phyloP scores from a whole-genome alignment of 2,113 vertebrate genomes.

The Salvelinus alpinus region DNA sequence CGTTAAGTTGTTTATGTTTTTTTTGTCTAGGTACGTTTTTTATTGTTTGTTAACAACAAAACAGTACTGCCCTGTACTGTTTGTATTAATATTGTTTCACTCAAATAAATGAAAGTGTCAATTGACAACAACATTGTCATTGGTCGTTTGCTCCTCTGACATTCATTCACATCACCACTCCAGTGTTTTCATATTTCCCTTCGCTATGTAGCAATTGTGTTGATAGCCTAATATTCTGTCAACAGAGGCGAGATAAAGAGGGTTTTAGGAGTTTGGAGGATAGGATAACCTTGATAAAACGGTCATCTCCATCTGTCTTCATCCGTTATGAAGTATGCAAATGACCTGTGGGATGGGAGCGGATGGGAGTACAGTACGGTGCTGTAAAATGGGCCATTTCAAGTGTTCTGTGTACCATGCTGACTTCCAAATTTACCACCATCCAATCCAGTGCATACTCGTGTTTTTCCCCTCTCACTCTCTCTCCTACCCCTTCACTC shows the following conservation, averaged over 20 bases:
- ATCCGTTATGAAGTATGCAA: constrained; percentile 91
- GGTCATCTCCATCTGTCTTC: constrained; percentile 90
- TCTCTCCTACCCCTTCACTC: constrained; percentile 9
- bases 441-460: constrained; percentile 27
- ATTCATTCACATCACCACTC: constrained; percentile 37
- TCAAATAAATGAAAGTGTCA: constrained; percentile 24
- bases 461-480: constrained; percentile 30
- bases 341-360: constrained; percentile 78
- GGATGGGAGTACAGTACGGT: constrained; percentile 75
- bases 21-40: no score
- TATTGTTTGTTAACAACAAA: no score
- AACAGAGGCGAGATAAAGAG: constrained; percentile 77
- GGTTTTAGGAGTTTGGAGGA: constrained; percentile 78
- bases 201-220: constrained; percentile 51
- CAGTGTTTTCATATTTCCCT: constrained; percentile 27
- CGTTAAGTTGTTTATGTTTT: no score
- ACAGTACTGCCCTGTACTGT: not conserved
- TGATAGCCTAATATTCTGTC: constrained; percentile 74
- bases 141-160: constrained; percentile 29
- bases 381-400: constrained; percentile 89
- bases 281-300: constrained; percentile 93
- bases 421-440: constrained; percentile 78
- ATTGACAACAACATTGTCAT: constrained; percentile 38
- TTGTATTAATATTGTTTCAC: not conserved
- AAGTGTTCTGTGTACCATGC: constrained; percentile 75